A percentile compares a stretch with the other conserved stretches of the same genome.
Conservation (phyloP, 2,113 vertebrate species). For the Phaethon lepturus region DNA sequence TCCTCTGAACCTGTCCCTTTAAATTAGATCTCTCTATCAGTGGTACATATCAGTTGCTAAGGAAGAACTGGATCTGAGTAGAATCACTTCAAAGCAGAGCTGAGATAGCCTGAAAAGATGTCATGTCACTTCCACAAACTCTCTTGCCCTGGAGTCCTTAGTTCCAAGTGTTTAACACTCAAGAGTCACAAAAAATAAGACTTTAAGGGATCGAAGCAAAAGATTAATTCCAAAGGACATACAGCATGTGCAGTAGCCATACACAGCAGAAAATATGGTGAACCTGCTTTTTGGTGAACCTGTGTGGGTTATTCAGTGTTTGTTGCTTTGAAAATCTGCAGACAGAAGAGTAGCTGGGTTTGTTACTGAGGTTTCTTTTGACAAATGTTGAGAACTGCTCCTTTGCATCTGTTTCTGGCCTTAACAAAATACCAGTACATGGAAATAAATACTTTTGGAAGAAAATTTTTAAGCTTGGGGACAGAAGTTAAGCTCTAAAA, state of each 20-base stretch:
- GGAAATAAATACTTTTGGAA: not conserved
- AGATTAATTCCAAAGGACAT: not conserved
- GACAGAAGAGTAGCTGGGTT: not conserved
- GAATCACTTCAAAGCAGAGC: not conserved
- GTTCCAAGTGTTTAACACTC: not conserved
- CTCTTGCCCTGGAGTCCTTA: not conserved
- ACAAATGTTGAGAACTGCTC: not conserved
- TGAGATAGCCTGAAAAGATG: not conserved
- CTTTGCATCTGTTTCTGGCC: not conserved
- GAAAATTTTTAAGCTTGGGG: not conserved
- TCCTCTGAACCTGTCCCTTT: not conserved
- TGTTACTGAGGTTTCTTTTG: not conserved
- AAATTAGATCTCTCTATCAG: not conserved
- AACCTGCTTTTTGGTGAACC: not conserved
- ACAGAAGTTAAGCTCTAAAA: not conserved
- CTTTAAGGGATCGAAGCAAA: not conserved
- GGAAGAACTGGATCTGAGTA: not conserved
- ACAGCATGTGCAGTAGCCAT: not conserved
- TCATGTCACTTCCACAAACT: not conserved
- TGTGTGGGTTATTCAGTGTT: not conserved
- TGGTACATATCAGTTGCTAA: not conserved
- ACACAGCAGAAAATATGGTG: not conserved
- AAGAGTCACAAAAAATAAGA: conserved; percentile 3
- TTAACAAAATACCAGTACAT: not conserved
- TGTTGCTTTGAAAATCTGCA: not conserved